Evolutionary conservation across 2,888 invertebrate species (phyloP), one percentile per base, ranked within the genome.

Genomic region (Thyatira batis): DNA sequence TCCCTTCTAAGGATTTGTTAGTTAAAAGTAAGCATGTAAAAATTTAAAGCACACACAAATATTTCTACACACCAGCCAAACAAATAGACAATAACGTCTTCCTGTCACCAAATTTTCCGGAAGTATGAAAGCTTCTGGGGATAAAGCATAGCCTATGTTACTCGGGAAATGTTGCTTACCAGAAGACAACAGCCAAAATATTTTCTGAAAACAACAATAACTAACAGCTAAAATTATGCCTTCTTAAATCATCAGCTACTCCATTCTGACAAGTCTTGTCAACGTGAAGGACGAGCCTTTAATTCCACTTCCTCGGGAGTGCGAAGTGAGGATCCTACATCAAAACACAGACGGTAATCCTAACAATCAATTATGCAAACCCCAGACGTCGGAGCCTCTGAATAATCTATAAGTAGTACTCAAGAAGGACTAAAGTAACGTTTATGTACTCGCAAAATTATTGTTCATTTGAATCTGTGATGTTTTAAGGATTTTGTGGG

Each of bases 321-420:
- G 30, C 30, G 11, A 11, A 30, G 23, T 6, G 23, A 23, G 23
- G 30, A 30, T 30, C 30, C 9, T 30, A n/a, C 30, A 30, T 30
- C 30, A 11, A 6, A 30, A 11, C 30, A 11, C 30, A 11, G 30
- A 11, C 11, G 30, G 11, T 30, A 30, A 30, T 30, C 30, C 30
- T n/a, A 11, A 30, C 30, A 30, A 30, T 30, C 48, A 39, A 43
- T 52, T 49, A 49, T 52, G 46, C 27, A 25, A 23, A 8, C 25
- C 21, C 13, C 4, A 30, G 30, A 30, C 30, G 30, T 30, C 11
- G 30, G 30, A 3, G 11, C 11, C n/a, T 0, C 30, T 30, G 30
- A 30, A 30, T 30, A 30, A 11, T 10, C 9, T 30, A 30, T 30
- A 30, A 11, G 30, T 30, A 30, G 11, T 2, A 2, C 30, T 0